These are phyloP conservation scores for Muricea muricata DNA, from an alignment of 92 coral and sea anemone genomes.

Conservation along the genomic window DNA sequence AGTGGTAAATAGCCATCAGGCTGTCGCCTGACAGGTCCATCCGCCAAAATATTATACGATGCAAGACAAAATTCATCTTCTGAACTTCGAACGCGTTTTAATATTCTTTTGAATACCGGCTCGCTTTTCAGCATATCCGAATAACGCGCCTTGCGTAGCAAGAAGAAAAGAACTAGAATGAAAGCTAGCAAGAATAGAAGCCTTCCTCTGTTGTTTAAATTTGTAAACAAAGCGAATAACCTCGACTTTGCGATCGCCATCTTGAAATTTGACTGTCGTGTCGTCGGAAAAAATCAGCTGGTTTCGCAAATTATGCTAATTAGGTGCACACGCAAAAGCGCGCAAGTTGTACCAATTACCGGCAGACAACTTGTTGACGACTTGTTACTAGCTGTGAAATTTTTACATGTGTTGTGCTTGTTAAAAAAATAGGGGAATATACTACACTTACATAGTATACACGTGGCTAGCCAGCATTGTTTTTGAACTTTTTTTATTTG, in stretches of 20 bases:
- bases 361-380: too few species aligned
- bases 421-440: too few species aligned
- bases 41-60: slow-evolving; percentile 75
- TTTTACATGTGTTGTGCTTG: too few species aligned
- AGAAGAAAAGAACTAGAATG: background rate
- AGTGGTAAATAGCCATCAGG: background rate
- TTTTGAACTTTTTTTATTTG: too few species aligned
- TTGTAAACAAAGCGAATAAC: background rate
- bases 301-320: too few species aligned
- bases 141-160: background rate
- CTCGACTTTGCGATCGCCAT: background rate
- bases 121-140: background rate
- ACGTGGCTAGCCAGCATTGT: too few species aligned
- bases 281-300: too few species aligned
- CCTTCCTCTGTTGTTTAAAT: background rate
- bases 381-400: too few species aligned
- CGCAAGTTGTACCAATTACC: too few species aligned
- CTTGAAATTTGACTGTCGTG: too few species aligned
- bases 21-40: slow-evolving; percentile 17
- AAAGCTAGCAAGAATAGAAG: background rate
- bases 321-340: too few species aligned
- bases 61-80: slow-evolving; percentile 60
- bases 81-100: background rate
- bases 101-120: background rate
- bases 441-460: too few species aligned